These are phyloP conservation scores for Gallinago media DNA, from an alignment of 2,113 vertebrate genomes.

Conservation along the genomic window DNA sequence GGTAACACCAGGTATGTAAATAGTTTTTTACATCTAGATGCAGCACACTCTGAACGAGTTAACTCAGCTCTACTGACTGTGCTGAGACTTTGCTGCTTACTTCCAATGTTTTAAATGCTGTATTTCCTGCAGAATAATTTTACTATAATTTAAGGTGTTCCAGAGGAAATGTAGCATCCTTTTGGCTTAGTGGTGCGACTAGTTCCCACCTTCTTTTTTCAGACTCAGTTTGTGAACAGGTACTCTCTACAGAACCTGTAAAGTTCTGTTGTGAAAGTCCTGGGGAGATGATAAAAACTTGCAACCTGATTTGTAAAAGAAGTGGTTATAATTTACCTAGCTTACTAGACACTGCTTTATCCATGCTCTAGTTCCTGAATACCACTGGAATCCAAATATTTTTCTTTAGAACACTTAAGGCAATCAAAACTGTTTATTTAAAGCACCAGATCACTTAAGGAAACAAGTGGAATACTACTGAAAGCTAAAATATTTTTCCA, in stretches of 20 bases:
- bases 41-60: background rate
- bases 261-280: background rate
- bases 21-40: background rate
- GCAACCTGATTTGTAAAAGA: background rate
- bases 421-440: slow-evolving; percentile 34
- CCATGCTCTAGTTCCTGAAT: background rate
- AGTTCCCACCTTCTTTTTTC: background rate
- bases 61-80: background rate
- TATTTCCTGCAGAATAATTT: background rate
- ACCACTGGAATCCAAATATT: background rate
- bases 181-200: background rate
- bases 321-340: background rate
- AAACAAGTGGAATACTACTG: background rate
- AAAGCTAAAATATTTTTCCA: slow-evolving; percentile 7
- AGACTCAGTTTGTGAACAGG: background rate
- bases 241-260: background rate
- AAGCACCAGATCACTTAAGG: background rate
- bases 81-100: background rate
- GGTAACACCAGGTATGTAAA: background rate
- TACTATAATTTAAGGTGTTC: background rate
- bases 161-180: background rate
- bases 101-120: background rate
- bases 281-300: background rate
- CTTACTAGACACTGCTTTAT: background rate
- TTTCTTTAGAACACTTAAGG: slow-evolving; percentile 30